Conservation (phyloP, 2,113 vertebrate species). For the Sander vitreus region DNA sequence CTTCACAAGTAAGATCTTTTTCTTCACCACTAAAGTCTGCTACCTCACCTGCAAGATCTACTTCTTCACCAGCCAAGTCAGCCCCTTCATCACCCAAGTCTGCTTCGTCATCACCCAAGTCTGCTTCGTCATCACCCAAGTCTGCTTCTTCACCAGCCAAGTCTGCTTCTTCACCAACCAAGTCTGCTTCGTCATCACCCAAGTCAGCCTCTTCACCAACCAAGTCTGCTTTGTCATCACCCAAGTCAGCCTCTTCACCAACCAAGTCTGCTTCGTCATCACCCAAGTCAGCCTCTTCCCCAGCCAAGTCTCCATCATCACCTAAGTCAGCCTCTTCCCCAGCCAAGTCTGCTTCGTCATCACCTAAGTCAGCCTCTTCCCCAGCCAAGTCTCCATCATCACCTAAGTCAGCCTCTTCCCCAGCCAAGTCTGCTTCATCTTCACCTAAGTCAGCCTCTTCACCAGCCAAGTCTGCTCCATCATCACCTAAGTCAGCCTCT, state of each 20-base stretch:
- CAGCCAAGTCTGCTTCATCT: slow-evolving; percentile 27
- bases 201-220: slow-evolving; percentile 9
- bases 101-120: slow-evolving; percentile 4
- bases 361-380: slow-evolving; percentile 8
- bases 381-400: slow-evolving; percentile 25
- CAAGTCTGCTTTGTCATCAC: slow-evolving; percentile 7
- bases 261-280: slow-evolving; percentile 20
- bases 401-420: slow-evolving; percentile 2
- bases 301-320: slow-evolving; percentile 46
- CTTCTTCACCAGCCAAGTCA: slow-evolving; percentile 11
- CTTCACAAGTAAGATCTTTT: slow-evolving; percentile 20
- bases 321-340: background rate
- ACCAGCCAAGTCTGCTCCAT: slow-evolving; percentile 16
- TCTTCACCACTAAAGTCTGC: slow-evolving; percentile 32
- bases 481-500: slow-evolving; percentile 58
- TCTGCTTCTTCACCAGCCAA: slow-evolving; percentile 1
- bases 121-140: slow-evolving; percentile 12
- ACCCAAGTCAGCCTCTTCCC: slow-evolving; percentile 8
- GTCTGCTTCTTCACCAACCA: background rate
- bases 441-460: slow-evolving; percentile 24
- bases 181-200: slow-evolving; percentile 25
- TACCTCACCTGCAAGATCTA: slow-evolving; percentile 39
- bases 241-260: slow-evolving; percentile 6
- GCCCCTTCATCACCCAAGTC: slow-evolving; percentile 16
- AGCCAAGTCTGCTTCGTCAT: background rate